These are phyloP conservation scores for Megaceryle torquata DNA, from an alignment of 2,113 vertebrate genomes.

Conservation along the genomic window DNA sequence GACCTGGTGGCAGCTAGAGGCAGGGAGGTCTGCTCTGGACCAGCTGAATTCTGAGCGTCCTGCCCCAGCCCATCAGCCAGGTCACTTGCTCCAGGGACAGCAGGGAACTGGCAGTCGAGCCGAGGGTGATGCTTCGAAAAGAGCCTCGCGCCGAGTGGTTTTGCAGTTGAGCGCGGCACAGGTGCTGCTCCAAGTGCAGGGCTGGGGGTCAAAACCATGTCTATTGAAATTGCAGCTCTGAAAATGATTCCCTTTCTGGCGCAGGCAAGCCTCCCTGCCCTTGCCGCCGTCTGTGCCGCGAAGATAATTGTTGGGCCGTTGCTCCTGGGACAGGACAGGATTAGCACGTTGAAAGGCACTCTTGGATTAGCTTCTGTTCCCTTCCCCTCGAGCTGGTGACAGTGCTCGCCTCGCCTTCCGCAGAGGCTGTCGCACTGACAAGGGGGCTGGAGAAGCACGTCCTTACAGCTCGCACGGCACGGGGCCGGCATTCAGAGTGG, in stretches of 20 bases:
- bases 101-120: not conserved
- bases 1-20: not conserved
- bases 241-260: not conserved
- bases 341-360: not conserved
- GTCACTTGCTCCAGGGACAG: not conserved
- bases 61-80: not conserved
- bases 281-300: fast-evolving
- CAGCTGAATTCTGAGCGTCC: not conserved
- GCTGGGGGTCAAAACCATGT: not conserved
- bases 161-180: not conserved
- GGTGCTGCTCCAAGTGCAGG: not conserved
- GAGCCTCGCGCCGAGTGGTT: not conserved
- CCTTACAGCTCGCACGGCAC: not conserved
- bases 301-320: not conserved
- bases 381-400: not conserved
- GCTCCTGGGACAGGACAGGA: not conserved
- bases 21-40: not conserved
- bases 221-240: not conserved
- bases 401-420: not conserved
- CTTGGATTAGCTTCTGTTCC: not conserved
- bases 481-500: fast-evolving
- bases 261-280: not conserved
- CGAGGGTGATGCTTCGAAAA: not conserved
- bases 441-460: not conserved
- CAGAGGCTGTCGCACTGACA: not conserved